A percentile compares a stretch with the other conserved stretches of the same genome.
phyloP scores from a whole-genome alignment of 1,140 invertebrate species.

The Amphibalanus amphitrite region DNA sequence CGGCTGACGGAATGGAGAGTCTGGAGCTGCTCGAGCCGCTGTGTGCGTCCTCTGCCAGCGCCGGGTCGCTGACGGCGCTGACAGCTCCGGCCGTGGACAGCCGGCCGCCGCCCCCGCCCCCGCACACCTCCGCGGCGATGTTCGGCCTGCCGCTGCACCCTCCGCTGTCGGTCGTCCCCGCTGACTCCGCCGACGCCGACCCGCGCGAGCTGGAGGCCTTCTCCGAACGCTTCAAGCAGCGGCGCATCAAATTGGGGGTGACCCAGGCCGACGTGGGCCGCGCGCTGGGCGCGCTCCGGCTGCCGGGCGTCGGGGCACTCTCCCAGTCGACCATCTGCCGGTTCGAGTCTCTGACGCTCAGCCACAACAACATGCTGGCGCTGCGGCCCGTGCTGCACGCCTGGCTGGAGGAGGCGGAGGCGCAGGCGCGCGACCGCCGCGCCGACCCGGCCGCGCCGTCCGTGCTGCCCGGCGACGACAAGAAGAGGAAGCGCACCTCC shows the following conservation, averaged over 20 bases:
- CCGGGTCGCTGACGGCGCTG: too few relatives aligned
- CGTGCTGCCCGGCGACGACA: conserved; percentile 81
- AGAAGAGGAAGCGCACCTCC: conserved; percentile 95
- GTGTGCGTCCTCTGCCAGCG: not conserved
- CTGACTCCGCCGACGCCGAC: conserved; percentile 70
- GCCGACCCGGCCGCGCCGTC: conserved; percentile 77
- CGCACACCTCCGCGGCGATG: not conserved
- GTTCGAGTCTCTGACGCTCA: conserved; percentile 93
- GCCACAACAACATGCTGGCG: conserved; percentile 99
- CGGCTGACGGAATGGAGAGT: not conserved
- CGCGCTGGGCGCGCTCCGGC: conserved; percentile 89
- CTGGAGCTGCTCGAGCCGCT: not conserved
- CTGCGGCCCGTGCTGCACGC: conserved; percentile 97
- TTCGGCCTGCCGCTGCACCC: conserved; percentile 25
- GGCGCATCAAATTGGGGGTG: conserved; percentile 91
- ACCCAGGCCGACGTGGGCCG: conserved; percentile 98
- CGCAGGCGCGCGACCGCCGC: conserved; percentile 76
- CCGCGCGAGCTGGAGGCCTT: conserved; percentile 94
- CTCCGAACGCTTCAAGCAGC: conserved; percentile 94
- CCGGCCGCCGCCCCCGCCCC: not conserved
- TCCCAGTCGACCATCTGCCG: conserved; percentile 96
- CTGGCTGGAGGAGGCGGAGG: conserved; percentile 97
- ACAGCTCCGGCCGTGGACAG: conserved; percentile 6
- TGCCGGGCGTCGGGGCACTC: conserved; percentile 95
- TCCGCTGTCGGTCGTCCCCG: conserved; percentile 34